Percentiles rank a stretch among this genome's conserved stretches.
phyloP scores from a whole-genome alignment of 2,888 invertebrate genomes.

The Epinotia ramella region DNA sequence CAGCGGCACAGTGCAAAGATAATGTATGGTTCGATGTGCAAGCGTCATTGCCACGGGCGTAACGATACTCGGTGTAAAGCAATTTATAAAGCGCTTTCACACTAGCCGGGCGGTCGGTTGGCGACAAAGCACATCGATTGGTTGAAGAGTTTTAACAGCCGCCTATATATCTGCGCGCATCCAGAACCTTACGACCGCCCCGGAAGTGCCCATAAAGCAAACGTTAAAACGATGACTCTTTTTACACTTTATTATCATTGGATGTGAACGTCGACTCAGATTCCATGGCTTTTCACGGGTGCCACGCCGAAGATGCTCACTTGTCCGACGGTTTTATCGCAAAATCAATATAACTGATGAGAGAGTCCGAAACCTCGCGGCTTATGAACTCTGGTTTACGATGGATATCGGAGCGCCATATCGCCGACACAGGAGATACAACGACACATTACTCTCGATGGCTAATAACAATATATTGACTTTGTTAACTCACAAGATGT shows the following conservation, averaged over 20 bases:
- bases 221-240: constrained; percentile 84
- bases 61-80: constrained; percentile 52
- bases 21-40: constrained; percentile 31
- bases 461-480: constrained; percentile 45
- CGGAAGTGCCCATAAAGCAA: constrained; percentile 82
- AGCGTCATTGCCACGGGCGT: constrained; percentile 46
- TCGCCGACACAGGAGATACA: constrained; percentile 50
- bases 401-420: constrained; percentile 67
- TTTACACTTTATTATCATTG: constrained; percentile 86
- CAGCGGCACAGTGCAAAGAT: background rate
- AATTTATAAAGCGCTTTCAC: constrained; percentile 56
- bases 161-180: constrained; percentile 73
- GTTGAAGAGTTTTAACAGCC: constrained; percentile 70
- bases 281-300: constrained; percentile 78
- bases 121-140: constrained; percentile 68
- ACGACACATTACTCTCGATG: constrained; percentile 34
- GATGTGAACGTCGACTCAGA: constrained; percentile 83
- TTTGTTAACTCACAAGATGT: constrained; percentile 37
- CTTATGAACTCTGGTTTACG: constrained; percentile 77
- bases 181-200: constrained; percentile 75
- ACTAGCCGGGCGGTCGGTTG: constrained; percentile 54
- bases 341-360: constrained; percentile 81
- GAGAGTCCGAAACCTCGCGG: constrained; percentile 71
- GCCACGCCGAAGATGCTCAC: constrained; percentile 68
- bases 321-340: constrained; percentile 76